Conservation (phyloP, 2,888 invertebrate genomes). For the Meghimatium bilineatum region DNA sequence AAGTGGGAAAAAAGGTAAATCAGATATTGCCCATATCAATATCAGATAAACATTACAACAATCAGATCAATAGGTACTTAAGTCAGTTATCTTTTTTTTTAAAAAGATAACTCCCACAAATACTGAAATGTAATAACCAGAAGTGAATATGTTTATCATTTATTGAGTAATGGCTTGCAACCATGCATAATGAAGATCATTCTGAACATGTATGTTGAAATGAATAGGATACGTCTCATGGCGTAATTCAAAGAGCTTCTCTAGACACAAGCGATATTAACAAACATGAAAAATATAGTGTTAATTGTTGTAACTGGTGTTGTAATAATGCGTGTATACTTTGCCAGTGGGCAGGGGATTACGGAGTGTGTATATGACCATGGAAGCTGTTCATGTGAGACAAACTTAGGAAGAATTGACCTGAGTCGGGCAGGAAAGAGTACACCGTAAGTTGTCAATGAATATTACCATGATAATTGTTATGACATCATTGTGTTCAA, state of each 20-base stretch:
- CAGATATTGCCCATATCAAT: too few relatives aligned
- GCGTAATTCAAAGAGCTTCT: background rate
- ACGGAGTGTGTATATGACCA: background rate
- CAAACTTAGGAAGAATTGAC: constrained; percentile 4
- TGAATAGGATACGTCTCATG: background rate
- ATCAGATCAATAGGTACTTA: too few relatives aligned
- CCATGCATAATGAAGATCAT: too few relatives aligned
- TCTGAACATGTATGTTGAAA: too few relatives aligned
- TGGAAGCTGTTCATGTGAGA: background rate
- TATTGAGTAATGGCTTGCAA: too few relatives aligned
- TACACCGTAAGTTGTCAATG: background rate
- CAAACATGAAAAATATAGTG: background rate
- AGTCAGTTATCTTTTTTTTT: too few relatives aligned
- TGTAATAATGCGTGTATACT: background rate
- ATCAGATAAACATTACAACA: too few relatives aligned
- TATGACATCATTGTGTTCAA: too few relatives aligned
- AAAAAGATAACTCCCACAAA: too few relatives aligned
- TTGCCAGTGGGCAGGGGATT: background rate
- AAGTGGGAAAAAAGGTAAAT: too few relatives aligned
- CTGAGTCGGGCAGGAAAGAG: background rate
- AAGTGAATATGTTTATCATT: too few relatives aligned
- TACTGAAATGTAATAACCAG: too few relatives aligned
- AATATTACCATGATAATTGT: background rate
- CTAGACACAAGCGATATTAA: background rate
- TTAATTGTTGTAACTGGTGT: background rate